Base-by-base conservation (phyloP, 1,140 invertebrate genomes). In the Ditylenchus dipsaci region DNA sequence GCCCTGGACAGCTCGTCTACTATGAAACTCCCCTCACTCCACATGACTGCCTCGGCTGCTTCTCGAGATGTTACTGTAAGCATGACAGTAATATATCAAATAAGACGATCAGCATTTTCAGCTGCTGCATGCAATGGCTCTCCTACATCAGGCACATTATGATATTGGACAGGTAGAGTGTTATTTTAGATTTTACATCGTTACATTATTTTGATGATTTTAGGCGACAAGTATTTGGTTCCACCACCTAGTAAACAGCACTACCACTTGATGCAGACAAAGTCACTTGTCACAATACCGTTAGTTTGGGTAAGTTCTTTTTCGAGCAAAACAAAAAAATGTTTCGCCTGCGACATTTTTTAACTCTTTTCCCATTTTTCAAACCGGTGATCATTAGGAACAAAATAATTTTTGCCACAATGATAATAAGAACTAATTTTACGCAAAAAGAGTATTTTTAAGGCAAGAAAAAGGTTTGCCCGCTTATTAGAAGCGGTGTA, bases 31-130 rank as follows among this genome's bases (percentile, higher is more conserved):
- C 95, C 96, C 56, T 94, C 91, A 77, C 87, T 98, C 64, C 95
- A 97, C 83, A 96, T 98, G 92, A 96, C 92, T 83, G 95, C 95
- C 60, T 94, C 96, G 57, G 93, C 95, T 61, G 95, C 96, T 62
- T 96, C 92, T 77, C 88, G 96, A 81, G 96, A 99, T 86, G 91
- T 98, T 72, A 98, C 96, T 61, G 86, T 98, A 38, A 38, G 33
- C 33, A 5, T 5, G 33, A 38, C 3, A 11, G 11, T 38, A 38
- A 38, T 11, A 38, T 38, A 38, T 5, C 3, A 38, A 38, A 11
- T 3, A 38, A 38, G 11, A 38, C n/a, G n/a, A 38, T 11, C 11
- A 11, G 33, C 11, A 38, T 38, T 38, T 38, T 38, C 33, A 38
- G 33, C 33, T 38, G 83, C 95, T 97, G 84, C 93, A 97, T 86